A percentile compares a stretch with the other conserved stretches of the same genome.
phyloP scores from a whole-genome alignment of 2,113 vertebrate species.

The Hepsetus odoe region DNA sequence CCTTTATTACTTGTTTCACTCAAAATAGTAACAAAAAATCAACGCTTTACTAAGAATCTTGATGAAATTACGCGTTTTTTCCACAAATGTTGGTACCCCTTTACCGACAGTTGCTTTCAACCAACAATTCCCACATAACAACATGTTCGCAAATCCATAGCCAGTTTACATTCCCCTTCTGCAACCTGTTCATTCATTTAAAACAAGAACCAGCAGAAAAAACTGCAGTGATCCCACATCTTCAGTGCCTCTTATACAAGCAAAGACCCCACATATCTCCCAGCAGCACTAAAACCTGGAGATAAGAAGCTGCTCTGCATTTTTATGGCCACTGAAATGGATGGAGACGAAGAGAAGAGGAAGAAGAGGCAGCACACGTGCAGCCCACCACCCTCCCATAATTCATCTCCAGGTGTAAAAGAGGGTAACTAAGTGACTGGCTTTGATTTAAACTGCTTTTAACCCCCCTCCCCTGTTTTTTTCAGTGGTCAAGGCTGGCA shows the following conservation, averaged over 20 bases:
- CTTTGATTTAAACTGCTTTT: conserved; percentile 61
- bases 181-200: too few relatives aligned
- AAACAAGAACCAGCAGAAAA: too few relatives aligned
- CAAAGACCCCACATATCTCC: conserved; percentile 9
- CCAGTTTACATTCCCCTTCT: too few relatives aligned
- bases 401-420: conserved; percentile 49
- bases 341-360: conserved; percentile 11
- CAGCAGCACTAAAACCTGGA: conserved; percentile 28
- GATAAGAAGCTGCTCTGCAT: conserved; percentile 36
- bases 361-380: conserved; percentile 32
- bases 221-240: not conserved
- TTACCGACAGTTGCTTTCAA: too few relatives aligned
- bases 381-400: conserved; percentile 13
- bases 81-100: too few relatives aligned
- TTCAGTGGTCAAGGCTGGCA: not conserved
- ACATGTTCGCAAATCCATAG: too few relatives aligned
- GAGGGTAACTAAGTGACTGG: conserved; percentile 48
- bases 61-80: too few relatives aligned
- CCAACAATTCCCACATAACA: too few relatives aligned
- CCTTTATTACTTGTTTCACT: too few relatives aligned
- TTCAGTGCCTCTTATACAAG: conserved; percentile 13
- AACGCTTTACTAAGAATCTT: too few relatives aligned
- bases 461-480: conserved; percentile 29
- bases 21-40: too few relatives aligned
- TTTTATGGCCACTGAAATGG: conserved; percentile 50